phyloP scores from a whole-genome alignment of 2,113 vertebrate species.

The Oplegnathus fasciatus region DNA sequence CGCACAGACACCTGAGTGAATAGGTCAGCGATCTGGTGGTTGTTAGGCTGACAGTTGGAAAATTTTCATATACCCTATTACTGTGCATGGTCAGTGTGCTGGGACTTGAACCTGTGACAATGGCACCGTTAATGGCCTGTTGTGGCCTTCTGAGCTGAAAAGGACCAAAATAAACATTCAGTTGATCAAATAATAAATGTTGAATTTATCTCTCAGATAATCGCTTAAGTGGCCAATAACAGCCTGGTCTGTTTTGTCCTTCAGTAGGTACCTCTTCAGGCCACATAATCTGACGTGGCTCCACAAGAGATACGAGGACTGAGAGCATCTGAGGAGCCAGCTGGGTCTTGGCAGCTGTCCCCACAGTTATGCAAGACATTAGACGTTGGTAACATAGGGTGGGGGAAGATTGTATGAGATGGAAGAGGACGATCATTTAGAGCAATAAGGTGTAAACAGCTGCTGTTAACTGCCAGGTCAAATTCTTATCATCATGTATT shows the following conservation, averaged over 20 bases:
- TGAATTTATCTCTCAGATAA: constrained; percentile 15
- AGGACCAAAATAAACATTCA: constrained; percentile 13
- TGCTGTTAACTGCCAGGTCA: constrained; percentile 29
- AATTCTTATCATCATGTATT: constrained; percentile 3
- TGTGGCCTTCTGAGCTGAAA: not conserved
- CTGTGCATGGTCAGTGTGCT: not conserved
- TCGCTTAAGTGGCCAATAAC: constrained; percentile 1
- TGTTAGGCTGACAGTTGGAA: too few relatives aligned
- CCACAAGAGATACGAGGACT: constrained; percentile 24
- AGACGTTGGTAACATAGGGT: constrained; percentile 40
- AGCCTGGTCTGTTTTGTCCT: not conserved
- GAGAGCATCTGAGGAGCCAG: constrained; percentile 56
- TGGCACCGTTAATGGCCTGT: not conserved
- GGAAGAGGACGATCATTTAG: constrained; percentile 24
- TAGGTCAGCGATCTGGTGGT: too few relatives aligned
- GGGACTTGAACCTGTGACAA: not conserved
- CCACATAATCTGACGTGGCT: constrained; percentile 27
- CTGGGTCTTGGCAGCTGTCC: constrained; percentile 65
- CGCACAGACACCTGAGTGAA: too few relatives aligned
- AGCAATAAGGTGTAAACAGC: constrained; percentile 45
- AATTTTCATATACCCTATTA: too few relatives aligned
- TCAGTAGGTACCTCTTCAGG: constrained; percentile 6
- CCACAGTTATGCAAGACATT: constrained; percentile 64
- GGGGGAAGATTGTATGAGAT: not conserved
- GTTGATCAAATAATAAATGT: constrained; percentile 5